These are phyloP conservation scores for Prenolepis imparis DNA, from an alignment of 2,888 invertebrate species.

Conservation along the genomic window DNA sequence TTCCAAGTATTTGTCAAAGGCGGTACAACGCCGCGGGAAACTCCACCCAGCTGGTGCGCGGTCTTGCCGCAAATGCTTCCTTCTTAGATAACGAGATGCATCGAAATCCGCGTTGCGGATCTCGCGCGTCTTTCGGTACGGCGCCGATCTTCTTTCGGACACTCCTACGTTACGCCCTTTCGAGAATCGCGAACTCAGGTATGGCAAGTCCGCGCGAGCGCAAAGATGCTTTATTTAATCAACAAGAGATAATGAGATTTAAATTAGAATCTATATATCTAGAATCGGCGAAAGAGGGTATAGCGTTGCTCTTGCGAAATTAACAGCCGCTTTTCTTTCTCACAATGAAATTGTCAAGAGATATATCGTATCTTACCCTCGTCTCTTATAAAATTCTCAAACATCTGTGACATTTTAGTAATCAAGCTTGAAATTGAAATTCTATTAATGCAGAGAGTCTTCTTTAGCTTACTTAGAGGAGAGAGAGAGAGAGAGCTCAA, in stretches of 20 bases:
- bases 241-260: not conserved
- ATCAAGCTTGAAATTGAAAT: constrained; percentile 7
- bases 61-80: constrained; percentile 45
- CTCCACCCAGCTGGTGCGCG: constrained; percentile 78
- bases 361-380: not conserved
- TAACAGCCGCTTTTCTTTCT: not conserved
- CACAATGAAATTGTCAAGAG: not conserved
- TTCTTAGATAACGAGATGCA: constrained; percentile 50
- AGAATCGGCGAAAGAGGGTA: too few relatives aligned
- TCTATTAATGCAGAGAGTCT: not conserved
- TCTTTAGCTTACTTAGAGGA: not conserved
- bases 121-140: constrained; percentile 9
- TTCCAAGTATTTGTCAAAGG: constrained; percentile 84
- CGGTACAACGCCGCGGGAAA: constrained; percentile 82
- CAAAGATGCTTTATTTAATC: not conserved
- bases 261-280: not conserved
- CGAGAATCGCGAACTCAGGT: not conserved
- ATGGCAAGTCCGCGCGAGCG: not conserved
- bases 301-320: not conserved
- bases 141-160: constrained; percentile 28
- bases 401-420: not conserved
- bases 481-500: too few relatives aligned
- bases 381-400: not conserved
- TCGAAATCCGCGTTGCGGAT: constrained; percentile 20
- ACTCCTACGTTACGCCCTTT: constrained; percentile 63